phyloP scores from a whole-genome alignment of 2,797 vertebrate genomes.

The Dromococcyx pavoninus region DNA sequence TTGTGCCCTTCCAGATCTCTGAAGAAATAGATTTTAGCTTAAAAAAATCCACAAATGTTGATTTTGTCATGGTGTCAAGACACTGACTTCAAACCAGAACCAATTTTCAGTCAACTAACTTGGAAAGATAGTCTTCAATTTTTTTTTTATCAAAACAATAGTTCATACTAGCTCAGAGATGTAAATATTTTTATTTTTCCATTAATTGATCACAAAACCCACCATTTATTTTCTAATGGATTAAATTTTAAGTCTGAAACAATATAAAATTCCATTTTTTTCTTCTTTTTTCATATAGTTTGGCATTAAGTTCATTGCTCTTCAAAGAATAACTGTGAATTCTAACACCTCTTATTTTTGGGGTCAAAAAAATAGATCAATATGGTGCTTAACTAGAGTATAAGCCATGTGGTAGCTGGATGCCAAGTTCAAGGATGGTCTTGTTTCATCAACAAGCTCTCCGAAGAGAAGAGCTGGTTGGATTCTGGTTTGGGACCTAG shows the following conservation, averaged over 20 bases:
- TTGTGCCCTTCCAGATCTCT: not conserved
- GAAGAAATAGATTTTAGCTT: not conserved
- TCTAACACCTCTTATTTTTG: not conserved
- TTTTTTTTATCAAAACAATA: not conserved
- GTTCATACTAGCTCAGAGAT: not conserved
- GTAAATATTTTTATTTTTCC: not conserved
- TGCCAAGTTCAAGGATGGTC: not conserved
- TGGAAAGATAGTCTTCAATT: not conserved
- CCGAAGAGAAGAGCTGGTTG: not conserved
- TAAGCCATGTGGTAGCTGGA: not conserved
- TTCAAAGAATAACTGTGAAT: not conserved
- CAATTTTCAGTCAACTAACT: not conserved
- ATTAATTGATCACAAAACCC: not conserved
- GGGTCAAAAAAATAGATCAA: conserved; percentile 18
- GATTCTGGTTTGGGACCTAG: not conserved
- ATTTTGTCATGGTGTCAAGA: not conserved
- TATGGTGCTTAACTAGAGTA: not conserved
- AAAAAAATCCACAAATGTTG: not conserved
- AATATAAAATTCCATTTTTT: not conserved
- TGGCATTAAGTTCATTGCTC: not conserved
- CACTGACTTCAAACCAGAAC: not conserved
- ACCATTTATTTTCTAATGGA: not conserved
- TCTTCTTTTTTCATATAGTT: not conserved
- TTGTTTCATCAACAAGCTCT: not conserved
- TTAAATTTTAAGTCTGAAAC: not conserved